Conservation (phyloP, 92 coral and sea anemone genomes). For the Phenganax stokvisi region DNA sequence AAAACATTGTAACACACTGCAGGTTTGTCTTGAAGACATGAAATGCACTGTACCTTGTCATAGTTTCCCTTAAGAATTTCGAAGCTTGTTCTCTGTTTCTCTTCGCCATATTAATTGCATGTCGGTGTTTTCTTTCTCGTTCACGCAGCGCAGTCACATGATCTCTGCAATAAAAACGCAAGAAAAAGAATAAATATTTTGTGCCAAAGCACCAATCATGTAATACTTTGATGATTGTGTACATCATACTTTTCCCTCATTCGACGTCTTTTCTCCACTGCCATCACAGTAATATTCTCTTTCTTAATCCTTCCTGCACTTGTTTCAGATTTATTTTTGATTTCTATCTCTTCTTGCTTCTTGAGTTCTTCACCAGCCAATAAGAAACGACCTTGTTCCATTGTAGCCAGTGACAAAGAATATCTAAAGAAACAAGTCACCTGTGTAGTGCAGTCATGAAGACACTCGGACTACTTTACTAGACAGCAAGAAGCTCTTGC, state of each 20-base stretch:
- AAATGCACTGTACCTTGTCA: slow-evolving; percentile 64
- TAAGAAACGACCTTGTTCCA: slow-evolving; percentile 89
- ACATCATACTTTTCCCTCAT: slow-evolving; percentile 74
- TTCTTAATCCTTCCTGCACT: slow-evolving; percentile 72
- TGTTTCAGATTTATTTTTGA: slow-evolving; percentile 76
- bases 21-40: no score
- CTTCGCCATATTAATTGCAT: slow-evolving; percentile 88
- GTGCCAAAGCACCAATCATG: not conserved
- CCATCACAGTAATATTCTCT: slow-evolving; percentile 66
- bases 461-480: no score
- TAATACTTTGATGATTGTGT: not conserved
- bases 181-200: not conserved
- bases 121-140: slow-evolving; percentile 97
- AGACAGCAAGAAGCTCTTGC: no score
- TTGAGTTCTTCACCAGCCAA: slow-evolving; percentile 95
- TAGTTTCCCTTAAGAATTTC: slow-evolving; percentile 92
- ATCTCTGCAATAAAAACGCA: slow-evolving; percentile 50
- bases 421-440: slow-evolving; percentile 48
- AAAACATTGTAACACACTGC: no score
- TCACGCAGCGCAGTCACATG: slow-evolving; percentile 88
- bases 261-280: slow-evolving; percentile 74
- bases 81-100: slow-evolving; percentile 94
- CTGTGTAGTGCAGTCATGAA: not conserved
- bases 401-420: slow-evolving; percentile 90
- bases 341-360: slow-evolving; percentile 64